Conservation (phyloP, 2,888 invertebrate genomes). For the Bombylius discolor region DNA sequence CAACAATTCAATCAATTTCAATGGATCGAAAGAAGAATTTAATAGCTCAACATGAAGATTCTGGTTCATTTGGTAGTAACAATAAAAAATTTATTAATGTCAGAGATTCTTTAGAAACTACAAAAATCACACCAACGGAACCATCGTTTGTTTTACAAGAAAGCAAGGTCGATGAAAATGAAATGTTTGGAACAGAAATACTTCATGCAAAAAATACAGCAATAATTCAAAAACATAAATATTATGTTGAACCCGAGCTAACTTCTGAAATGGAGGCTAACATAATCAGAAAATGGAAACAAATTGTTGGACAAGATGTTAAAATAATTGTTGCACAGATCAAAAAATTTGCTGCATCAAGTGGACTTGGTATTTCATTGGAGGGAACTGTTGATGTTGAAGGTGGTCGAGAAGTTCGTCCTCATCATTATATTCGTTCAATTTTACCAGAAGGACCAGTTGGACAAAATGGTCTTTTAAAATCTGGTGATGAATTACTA, state of each 20-base stretch:
- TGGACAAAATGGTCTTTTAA: constrained; percentile 75
- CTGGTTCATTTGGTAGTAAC: constrained; percentile 25
- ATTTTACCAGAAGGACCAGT: constrained; percentile 97
- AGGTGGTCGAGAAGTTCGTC: constrained; percentile 91
- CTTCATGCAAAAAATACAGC: constrained; percentile 26
- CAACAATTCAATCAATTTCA: constrained; percentile 15
- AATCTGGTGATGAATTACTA: constrained; percentile 90
- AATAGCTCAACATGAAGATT: constrained; percentile 13
- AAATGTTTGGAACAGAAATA: constrained; percentile 2
- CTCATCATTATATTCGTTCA: constrained; percentile 96
- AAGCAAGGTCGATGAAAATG: constrained; percentile 10
- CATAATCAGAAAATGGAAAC: constrained; percentile 69
- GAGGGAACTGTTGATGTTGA: constrained; percentile 98
- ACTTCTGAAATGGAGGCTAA: constrained; percentile 64
- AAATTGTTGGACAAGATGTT: constrained; percentile 63
- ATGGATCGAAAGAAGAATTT: constrained; percentile 9
- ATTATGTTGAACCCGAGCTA: constrained; percentile 37
- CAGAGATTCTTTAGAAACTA: constrained; percentile 29
- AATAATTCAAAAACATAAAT: constrained; percentile 27
- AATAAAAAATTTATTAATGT: constrained; percentile 31
- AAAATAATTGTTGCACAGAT: constrained; percentile 71
- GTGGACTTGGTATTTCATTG: constrained; percentile 90
- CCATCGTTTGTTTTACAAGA: constrained; percentile 16
- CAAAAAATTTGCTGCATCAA: constrained; percentile 75
- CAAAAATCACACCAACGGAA: constrained; percentile 30